These are phyloP conservation scores for Pandemis corylana DNA, from an alignment of 2,888 invertebrate species.

Conservation along the genomic window DNA sequence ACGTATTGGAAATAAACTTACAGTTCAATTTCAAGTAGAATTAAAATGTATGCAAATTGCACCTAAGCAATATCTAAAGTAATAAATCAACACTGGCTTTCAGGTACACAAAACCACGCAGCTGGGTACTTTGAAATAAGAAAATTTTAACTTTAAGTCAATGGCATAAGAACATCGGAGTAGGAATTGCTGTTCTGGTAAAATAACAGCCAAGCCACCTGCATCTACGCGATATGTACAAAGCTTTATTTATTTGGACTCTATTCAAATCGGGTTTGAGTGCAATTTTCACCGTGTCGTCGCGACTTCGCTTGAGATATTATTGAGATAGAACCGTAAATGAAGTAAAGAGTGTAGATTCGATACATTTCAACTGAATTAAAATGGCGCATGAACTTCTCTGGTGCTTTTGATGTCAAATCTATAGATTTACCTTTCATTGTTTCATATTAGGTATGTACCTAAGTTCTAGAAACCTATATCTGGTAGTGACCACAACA, in stretches of 20 bases:
- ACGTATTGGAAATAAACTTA: conserved; percentile 10
- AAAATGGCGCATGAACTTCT: background rate
- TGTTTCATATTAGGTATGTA: too few species aligned
- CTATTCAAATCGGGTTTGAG: conserved; percentile 38
- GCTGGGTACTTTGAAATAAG: background rate
- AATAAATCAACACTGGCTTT: conserved; percentile 34
- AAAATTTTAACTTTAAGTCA: background rate
- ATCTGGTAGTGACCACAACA: too few species aligned
- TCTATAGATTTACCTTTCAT: too few species aligned
- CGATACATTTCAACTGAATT: background rate
- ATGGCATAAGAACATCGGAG: background rate
- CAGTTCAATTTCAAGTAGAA: conserved; percentile 8
- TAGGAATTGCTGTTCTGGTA: background rate
- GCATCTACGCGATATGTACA: conserved; percentile 35
- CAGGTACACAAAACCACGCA: conserved; percentile 1
- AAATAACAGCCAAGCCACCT: conserved; percentile 23
- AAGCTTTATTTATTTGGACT: conserved; percentile 37
- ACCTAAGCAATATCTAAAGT: conserved; percentile 31
- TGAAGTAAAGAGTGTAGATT: conserved; percentile 8
- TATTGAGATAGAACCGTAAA: conserved; percentile 22
- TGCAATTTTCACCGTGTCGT: conserved; percentile 36
- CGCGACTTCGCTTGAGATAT: conserved; percentile 22
- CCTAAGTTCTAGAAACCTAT: too few species aligned
- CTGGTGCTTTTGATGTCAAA: background rate
- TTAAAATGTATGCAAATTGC: conserved; percentile 38